Conservation (phyloP, 2,797 vertebrate genomes). For the Brachyalestes nurse region DNA sequence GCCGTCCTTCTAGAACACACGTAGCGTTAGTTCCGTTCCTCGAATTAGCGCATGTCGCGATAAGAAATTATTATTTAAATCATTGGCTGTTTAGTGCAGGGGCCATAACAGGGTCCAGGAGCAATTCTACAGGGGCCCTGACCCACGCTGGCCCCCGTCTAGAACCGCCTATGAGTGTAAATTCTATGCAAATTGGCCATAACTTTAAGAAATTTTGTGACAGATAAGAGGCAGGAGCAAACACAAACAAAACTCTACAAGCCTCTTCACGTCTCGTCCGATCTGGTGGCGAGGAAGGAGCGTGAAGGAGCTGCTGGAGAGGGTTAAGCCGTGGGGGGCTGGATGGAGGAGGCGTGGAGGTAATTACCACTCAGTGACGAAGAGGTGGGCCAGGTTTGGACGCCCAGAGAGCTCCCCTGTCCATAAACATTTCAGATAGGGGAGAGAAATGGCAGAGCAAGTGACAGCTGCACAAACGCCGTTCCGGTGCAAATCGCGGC, state of each 20-base stretch:
- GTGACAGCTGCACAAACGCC: conserved; percentile 43
- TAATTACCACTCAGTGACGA: conserved; percentile 20
- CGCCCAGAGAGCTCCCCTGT: conserved; percentile 29
- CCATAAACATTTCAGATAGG: conserved; percentile 38
- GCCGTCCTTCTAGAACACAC: too few relatives aligned
- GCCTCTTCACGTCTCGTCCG: neutral
- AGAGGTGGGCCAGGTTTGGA: conserved; percentile 21
- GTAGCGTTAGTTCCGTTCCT: too few relatives aligned
- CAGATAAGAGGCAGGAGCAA: neutral
- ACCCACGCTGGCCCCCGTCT: too few relatives aligned
- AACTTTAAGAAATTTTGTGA: neutral
- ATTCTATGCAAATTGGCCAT: neutral
- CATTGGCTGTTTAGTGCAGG: too few relatives aligned
- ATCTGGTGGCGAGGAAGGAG: neutral
- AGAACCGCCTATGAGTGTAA: too few relatives aligned
- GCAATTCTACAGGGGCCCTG: too few relatives aligned
- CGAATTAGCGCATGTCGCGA: too few relatives aligned
- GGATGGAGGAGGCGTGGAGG: neutral
- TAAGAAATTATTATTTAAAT: too few relatives aligned
- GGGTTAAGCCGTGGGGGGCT: neutral
- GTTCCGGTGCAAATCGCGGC: conserved; percentile 8
- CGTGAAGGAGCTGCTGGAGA: conserved; percentile 3
- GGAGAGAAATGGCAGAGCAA: conserved; percentile 23
- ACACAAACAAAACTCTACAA: neutral
- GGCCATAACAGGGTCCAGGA: too few relatives aligned